Percentiles rank a stretch among this genome's conserved stretches.
These are phyloP conservation scores for Trialeurodes vaporariorum DNA, from an alignment of 1,140 invertebrate species.

Conservation along the genomic window DNA sequence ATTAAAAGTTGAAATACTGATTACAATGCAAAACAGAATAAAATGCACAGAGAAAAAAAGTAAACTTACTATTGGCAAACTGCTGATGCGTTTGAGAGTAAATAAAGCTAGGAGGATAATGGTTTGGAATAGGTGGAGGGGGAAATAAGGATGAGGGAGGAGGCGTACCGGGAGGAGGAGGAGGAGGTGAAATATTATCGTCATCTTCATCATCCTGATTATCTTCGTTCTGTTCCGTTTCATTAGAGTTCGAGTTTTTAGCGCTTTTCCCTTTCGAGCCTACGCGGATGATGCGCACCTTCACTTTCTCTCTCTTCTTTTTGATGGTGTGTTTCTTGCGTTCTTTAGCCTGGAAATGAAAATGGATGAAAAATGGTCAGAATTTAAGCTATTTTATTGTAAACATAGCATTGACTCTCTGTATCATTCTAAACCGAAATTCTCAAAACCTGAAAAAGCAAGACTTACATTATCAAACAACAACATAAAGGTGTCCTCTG, in stretches of 20 bases:
- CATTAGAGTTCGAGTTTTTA: neutral
- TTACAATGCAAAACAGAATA: neutral
- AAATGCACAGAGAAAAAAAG: too few relatives aligned
- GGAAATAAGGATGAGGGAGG: neutral
- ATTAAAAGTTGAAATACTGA: neutral
- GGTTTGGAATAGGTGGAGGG: slow-evolving; percentile 1
- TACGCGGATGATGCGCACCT: slow-evolving; percentile 21
- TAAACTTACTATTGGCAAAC: slow-evolving; percentile 1
- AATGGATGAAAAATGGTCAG: too few relatives aligned
- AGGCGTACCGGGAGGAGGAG: slow-evolving; percentile 19
- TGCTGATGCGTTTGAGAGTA: neutral
- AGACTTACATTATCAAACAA: too few relatives aligned
- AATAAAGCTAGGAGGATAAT: neutral
- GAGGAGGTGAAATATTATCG: slow-evolving; percentile 20
- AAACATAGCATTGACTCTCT: too few relatives aligned
- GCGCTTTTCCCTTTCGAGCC: neutral
- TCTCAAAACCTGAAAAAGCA: too few relatives aligned
- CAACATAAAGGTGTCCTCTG: too few relatives aligned
- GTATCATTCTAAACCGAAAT: too few relatives aligned
- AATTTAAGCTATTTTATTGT: too few relatives aligned
- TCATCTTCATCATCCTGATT: slow-evolving; percentile 20
- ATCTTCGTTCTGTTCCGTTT: slow-evolving; percentile 7
- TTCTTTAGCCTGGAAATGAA: slow-evolving; percentile 22
- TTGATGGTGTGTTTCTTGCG: slow-evolving; percentile 24
- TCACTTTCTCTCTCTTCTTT: slow-evolving; percentile 24